These are phyloP conservation scores for Nasonovia ribisnigri DNA, from an alignment of 2,888 invertebrate species.

Conservation along the genomic window DNA sequence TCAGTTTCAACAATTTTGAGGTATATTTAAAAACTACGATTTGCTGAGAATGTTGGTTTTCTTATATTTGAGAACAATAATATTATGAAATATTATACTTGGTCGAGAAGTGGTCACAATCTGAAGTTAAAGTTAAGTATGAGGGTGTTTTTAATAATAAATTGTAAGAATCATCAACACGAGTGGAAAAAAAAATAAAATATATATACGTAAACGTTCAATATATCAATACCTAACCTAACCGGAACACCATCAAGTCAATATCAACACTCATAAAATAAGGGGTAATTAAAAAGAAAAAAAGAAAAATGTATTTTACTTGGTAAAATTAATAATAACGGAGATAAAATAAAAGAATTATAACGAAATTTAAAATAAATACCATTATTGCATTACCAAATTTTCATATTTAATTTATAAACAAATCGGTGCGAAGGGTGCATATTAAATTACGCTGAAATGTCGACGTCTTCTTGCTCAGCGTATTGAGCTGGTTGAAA, in stretches of 20 bases:
- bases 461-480: background rate
- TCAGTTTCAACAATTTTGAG: background rate
- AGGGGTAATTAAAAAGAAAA: background rate
- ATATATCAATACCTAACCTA: background rate
- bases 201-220: background rate
- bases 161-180: background rate
- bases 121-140: background rate
- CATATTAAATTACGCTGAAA: background rate
- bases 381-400: background rate
- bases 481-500: background rate
- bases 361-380: background rate
- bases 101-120: background rate
- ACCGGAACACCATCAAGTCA: background rate
- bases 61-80: background rate
- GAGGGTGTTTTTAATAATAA: background rate
- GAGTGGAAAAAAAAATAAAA: background rate
- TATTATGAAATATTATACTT: background rate
- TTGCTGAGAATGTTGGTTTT: background rate
- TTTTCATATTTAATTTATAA: conserved; percentile 25
- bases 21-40: background rate
- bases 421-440: conserved; percentile 11
- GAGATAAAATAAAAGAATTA: background rate
- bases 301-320: background rate
- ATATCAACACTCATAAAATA: background rate
- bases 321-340: background rate